These are phyloP conservation scores for Rosalia funebris DNA, from an alignment of 2,888 invertebrate species.

Conservation along the genomic window DNA sequence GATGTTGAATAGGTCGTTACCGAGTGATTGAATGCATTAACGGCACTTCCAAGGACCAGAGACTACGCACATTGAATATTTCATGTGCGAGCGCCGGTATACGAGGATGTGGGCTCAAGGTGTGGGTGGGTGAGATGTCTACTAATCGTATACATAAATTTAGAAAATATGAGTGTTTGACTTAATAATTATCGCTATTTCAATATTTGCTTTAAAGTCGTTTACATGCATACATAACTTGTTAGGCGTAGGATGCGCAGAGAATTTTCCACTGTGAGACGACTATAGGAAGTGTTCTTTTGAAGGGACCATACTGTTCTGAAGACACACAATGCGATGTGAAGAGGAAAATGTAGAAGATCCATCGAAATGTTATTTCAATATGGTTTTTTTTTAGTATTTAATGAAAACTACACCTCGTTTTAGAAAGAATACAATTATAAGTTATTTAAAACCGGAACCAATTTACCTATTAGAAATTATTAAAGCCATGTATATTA, in stretches of 20 bases:
- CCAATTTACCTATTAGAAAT: too few species aligned
- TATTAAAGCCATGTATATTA: too few species aligned
- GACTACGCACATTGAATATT: not conserved
- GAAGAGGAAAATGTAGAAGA: too few species aligned
- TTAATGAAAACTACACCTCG: too few species aligned
- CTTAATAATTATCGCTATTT: slow-evolving; percentile 7
- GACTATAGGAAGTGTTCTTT: too few species aligned
- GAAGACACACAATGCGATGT: too few species aligned
- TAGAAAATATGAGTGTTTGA: slow-evolving; percentile 15
- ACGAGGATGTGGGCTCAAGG: not conserved
- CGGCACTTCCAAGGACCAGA: not conserved
- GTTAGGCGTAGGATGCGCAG: slow-evolving; percentile 2
- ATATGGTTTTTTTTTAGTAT: too few species aligned
- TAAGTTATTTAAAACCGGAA: too few species aligned
- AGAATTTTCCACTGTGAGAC: not conserved
- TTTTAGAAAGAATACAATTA: too few species aligned
- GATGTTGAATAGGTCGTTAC: not conserved
- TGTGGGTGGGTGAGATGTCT: slow-evolving; percentile 1
- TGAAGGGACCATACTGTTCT: too few species aligned
- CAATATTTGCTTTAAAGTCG: slow-evolving; percentile 14
- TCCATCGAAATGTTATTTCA: too few species aligned
- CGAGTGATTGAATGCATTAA: not conserved
- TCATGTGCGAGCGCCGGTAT: not conserved
- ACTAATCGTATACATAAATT: slow-evolving; percentile 9
- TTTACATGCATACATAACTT: slow-evolving; percentile 3